phyloP scores from a whole-genome alignment of 2,113 vertebrate genomes.

The Danionella cerebrum region DNA sequence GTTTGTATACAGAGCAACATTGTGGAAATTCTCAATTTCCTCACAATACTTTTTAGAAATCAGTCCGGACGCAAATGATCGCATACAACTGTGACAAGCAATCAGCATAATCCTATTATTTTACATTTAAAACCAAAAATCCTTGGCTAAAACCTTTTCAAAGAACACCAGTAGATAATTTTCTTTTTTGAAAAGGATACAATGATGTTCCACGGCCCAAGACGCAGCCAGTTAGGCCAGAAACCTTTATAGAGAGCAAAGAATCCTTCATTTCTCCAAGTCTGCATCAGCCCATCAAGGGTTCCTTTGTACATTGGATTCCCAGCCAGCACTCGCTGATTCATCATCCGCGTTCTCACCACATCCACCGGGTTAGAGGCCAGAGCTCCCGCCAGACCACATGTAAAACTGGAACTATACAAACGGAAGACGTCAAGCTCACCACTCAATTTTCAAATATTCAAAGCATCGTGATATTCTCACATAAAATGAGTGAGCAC shows the following conservation, averaged over 20 bases:
- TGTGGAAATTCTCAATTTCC: too few relatives aligned
- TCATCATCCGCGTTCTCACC: conserved; percentile 74
- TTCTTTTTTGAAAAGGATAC: conserved; percentile 78
- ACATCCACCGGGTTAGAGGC: conserved; percentile 75
- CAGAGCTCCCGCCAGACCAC: conserved; percentile 69
- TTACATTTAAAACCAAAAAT: too few relatives aligned
- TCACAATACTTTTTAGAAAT: too few relatives aligned
- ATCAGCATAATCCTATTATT: too few relatives aligned
- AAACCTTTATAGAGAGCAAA: conserved; percentile 96
- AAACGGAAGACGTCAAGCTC: not conserved
- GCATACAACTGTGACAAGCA: too few relatives aligned
- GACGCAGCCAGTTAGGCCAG: conserved; percentile 96
- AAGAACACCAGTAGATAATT: not conserved
- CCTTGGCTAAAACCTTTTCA: too few relatives aligned
- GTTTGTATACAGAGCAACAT: too few relatives aligned
- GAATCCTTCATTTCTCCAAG: conserved; percentile 91
- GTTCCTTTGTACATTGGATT: conserved; percentile 68
- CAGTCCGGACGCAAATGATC: too few relatives aligned
- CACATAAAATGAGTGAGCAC: conserved; percentile 69
- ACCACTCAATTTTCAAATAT: not conserved
- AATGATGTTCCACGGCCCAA: conserved; percentile 97
- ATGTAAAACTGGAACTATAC: conserved; percentile 69
- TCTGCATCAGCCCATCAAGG: conserved; percentile 75
- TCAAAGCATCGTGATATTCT: conserved; percentile 3
- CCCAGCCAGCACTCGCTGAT: conserved; percentile 66